These are phyloP conservation scores for Pseudomyrmex flavicornis DNA, from an alignment of 1,140 invertebrate genomes.

Conservation along the genomic window DNA sequence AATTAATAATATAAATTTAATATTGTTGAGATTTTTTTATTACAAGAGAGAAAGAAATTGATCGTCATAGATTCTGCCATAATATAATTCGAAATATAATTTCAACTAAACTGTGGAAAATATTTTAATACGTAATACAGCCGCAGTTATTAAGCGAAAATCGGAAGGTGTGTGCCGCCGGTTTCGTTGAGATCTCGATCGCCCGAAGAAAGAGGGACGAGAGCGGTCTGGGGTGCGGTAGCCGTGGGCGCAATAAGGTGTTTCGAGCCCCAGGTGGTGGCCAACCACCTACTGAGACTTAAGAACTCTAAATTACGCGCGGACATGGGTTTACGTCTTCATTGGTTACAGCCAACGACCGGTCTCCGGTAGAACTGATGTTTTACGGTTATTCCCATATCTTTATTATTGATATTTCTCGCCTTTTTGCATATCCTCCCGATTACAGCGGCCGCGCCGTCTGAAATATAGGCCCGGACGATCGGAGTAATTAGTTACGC, in stretches of 20 bases:
- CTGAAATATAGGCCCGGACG: conserved; percentile 32
- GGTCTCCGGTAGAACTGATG: conserved; percentile 67
- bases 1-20: too few species aligned
- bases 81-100: background rate
- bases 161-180: background rate
- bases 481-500: conserved; percentile 30
- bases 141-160: conserved; percentile 8
- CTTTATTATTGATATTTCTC: conserved; percentile 74
- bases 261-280: conserved; percentile 81
- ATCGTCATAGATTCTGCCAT: background rate
- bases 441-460: background rate
- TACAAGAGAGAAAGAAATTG: too few species aligned
- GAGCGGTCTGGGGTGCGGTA: conserved; percentile 40
- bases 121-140: background rate
- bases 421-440: conserved; percentile 52
- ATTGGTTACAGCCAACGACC: conserved; percentile 80
- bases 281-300: conserved; percentile 81
- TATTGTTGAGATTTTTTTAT: too few species aligned
- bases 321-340: conserved; percentile 83
- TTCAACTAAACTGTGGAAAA: background rate
- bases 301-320: conserved; percentile 83
- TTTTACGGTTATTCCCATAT: conserved; percentile 67
- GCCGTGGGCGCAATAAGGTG: conserved; percentile 79
- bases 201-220: conserved; percentile 31
- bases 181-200: conserved; percentile 14